phyloP scores from a whole-genome alignment of 2,797 vertebrate species.

The Danio choprae region DNA sequence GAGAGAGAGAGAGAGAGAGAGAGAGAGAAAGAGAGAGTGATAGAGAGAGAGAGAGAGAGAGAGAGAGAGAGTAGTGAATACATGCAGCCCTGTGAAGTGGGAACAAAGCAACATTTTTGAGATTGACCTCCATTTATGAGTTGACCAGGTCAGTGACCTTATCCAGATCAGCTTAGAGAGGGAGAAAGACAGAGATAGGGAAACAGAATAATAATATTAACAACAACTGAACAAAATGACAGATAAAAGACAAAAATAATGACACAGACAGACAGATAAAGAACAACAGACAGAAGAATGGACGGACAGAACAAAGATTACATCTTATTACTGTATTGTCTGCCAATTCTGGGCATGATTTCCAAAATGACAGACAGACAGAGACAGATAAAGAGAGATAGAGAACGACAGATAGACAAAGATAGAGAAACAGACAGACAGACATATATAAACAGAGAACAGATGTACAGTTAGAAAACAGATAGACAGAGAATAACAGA shows the following conservation, averaged over 20 bases:
- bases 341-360: neutral
- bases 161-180: slow-evolving; percentile 4
- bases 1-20: neutral
- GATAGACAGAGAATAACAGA: too few relatives aligned
- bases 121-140: slow-evolving; percentile 7
- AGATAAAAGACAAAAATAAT: neutral
- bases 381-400: neutral
- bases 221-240: neutral
- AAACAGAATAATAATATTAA: neutral
- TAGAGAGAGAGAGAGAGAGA: neutral
- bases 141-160: slow-evolving; percentile 27
- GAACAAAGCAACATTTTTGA: slow-evolving; percentile 35
- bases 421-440: neutral
- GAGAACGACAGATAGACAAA: neutral
- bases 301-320: neutral
- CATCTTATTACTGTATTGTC: neutral
- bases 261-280: neutral
- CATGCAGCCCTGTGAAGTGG: slow-evolving; percentile 20
- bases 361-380: neutral
- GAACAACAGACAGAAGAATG: neutral
- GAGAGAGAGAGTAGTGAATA: slow-evolving; percentile 4
- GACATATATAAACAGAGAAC: too few relatives aligned
- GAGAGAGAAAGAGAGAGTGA: neutral
- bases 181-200: slow-evolving; percentile 12
- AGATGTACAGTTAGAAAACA: too few relatives aligned